These are phyloP conservation scores for Myotis myotis DNA, from an alignment of 2,797 vertebrate species.

Conservation along the genomic window DNA sequence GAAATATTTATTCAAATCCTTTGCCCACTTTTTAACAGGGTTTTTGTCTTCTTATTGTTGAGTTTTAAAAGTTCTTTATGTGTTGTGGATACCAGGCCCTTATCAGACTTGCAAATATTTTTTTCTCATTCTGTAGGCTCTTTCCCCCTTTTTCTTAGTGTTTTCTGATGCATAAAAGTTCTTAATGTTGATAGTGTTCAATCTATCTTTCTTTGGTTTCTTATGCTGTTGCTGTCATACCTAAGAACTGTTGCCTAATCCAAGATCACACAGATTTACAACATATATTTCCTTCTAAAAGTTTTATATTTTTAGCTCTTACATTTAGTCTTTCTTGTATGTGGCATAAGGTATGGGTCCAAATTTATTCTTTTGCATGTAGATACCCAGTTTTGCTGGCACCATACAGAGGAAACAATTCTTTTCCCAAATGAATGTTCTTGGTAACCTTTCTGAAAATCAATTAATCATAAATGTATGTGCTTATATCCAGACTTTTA, in stretches of 20 bases:
- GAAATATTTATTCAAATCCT: background rate
- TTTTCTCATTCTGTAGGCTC: background rate
- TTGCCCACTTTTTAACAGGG: background rate
- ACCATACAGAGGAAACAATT: background rate
- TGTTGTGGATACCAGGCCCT: background rate
- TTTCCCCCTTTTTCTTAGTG: background rate
- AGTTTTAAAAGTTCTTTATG: background rate
- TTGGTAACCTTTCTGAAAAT: background rate
- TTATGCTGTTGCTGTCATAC: background rate
- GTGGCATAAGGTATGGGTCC: background rate
- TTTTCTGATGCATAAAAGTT: background rate
- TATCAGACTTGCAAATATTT: conserved; percentile 21
- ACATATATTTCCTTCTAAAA: background rate
- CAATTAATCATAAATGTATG: background rate
- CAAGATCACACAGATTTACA: background rate
- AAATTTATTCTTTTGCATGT: background rate
- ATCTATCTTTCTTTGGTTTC: background rate
- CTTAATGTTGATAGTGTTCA: background rate
- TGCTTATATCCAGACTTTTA: background rate
- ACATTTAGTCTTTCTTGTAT: background rate
- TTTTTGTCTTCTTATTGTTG: background rate
- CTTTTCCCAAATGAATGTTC: background rate
- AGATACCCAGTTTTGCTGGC: background rate
- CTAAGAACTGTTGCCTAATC: conserved; percentile 13
- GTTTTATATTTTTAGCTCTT: background rate